Conservation (phyloP, 2,113 vertebrate species). For the Nematolebias whitei region DNA sequence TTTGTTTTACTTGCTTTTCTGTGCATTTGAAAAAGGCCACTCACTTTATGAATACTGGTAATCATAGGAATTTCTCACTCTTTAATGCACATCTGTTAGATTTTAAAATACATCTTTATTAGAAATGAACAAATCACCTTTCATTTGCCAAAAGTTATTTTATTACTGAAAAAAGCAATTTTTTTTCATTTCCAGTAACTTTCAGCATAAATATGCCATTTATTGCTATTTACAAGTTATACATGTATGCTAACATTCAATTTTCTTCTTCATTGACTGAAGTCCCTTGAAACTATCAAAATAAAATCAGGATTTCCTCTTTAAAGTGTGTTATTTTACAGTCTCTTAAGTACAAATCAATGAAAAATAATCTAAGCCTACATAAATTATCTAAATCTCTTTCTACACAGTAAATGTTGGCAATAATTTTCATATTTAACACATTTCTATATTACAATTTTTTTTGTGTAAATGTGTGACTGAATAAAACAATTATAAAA, state of each 20-base stretch:
- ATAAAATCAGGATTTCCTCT: constrained; percentile 33
- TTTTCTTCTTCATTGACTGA: constrained; percentile 13
- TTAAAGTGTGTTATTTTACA: constrained; percentile 47
- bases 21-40: too few species aligned
- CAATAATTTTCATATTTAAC: constrained; percentile 66
- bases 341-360: constrained; percentile 42
- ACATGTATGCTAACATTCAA: constrained; percentile 37
- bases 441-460: constrained; percentile 74
- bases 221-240: constrained; percentile 73
- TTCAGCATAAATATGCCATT: constrained; percentile 66
- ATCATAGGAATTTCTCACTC: too few species aligned
- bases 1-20: too few species aligned
- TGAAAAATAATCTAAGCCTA: constrained; percentile 50
- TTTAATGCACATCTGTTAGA: too few species aligned
- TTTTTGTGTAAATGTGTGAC: constrained; percentile 31
- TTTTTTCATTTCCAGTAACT: constrained; percentile 48
- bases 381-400: constrained; percentile 41
- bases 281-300: constrained; percentile 20
- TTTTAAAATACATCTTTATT: background rate
- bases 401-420: constrained; percentile 43
- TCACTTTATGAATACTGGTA: too few species aligned
- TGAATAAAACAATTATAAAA: constrained; percentile 10
- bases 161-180: constrained; percentile 70
- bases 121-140: background rate
- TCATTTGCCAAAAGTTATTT: constrained; percentile 70